Conservation (phyloP, 2,113 vertebrate species). For the Seriola rivoliana region DNA sequence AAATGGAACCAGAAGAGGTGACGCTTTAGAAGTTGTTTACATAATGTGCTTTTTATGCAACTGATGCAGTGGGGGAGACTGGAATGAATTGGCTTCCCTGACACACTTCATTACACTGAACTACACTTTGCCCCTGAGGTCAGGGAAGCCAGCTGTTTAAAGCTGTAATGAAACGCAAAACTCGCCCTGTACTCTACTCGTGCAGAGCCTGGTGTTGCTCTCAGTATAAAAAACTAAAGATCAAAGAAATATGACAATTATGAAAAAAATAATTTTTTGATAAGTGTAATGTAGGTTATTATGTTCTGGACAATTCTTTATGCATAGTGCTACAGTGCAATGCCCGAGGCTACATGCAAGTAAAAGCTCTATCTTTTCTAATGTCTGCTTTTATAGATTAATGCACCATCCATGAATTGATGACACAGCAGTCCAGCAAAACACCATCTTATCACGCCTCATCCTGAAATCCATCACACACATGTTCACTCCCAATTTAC, state of each 20-base stretch:
- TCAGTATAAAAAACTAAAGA: background rate
- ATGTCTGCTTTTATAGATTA: slow-evolving; percentile 25
- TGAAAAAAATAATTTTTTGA: background rate
- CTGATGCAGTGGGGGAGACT: slow-evolving; percentile 54
- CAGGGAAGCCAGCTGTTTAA: slow-evolving; percentile 56
- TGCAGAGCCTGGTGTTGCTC: background rate
- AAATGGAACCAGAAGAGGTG: slow-evolving; percentile 56
- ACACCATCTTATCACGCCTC: slow-evolving; percentile 7
- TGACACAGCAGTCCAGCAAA: slow-evolving; percentile 22
- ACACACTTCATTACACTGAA: slow-evolving; percentile 61
- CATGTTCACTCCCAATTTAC: background rate
- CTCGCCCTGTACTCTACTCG: background rate
- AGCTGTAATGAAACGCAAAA: slow-evolving; percentile 50
- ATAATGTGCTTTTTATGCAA: slow-evolving; percentile 51
- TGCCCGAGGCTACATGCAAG: background rate
- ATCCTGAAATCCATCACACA: slow-evolving; percentile 25
- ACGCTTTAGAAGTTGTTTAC: slow-evolving; percentile 53
- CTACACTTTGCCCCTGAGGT: slow-evolving; percentile 45
- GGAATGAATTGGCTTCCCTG: slow-evolving; percentile 49
- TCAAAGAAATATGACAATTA: background rate
- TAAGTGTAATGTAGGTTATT: background rate
- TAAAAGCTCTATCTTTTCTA: background rate
- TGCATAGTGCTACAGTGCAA: background rate
- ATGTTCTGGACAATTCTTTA: background rate
- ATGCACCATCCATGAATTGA: slow-evolving; percentile 17